These are phyloP conservation scores for Calameuta idolon DNA, from an alignment of 2,888 invertebrate species.

Conservation along the genomic window DNA sequence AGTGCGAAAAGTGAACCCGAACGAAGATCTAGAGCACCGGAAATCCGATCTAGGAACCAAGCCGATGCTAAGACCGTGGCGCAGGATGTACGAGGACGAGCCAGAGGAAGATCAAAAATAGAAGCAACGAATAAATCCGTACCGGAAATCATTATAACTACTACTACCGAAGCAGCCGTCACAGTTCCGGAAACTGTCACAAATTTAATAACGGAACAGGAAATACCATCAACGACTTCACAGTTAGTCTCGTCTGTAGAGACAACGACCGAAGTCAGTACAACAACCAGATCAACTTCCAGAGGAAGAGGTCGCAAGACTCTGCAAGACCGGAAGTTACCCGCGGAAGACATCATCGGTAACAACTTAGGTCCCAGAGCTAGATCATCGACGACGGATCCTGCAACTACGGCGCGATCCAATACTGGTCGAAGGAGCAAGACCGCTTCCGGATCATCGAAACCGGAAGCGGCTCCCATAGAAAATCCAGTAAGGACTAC, in stretches of 20 bases:
- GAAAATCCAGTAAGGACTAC: slow-evolving; percentile 59
- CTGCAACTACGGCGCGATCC: not conserved
- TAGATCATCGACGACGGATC: slow-evolving; percentile 37
- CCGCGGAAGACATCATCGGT: slow-evolving; percentile 58
- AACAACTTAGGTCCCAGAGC: slow-evolving; percentile 59
- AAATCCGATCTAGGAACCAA: slow-evolving; percentile 12
- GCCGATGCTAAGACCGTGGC: not conserved
- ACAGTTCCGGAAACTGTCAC: slow-evolving; percentile 1
- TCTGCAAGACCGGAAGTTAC: slow-evolving; percentile 18
- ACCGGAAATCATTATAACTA: slow-evolving; percentile 8
- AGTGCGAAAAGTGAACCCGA: slow-evolving; percentile 3
- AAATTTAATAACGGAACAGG: not conserved
- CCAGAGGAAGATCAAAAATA: slow-evolving; percentile 1
- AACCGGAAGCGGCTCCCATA: slow-evolving; percentile 15
- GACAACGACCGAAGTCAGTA: slow-evolving; percentile 14
- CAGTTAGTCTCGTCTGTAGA: not conserved
- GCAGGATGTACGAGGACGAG: slow-evolving; percentile 9
- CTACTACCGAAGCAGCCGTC: not conserved
- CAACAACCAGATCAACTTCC: slow-evolving; percentile 10
- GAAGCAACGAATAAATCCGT: not conserved
- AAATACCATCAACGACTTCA: not conserved
- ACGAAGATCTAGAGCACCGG: slow-evolving; percentile 2
- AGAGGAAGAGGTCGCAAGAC: not conserved
- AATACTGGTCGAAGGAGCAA: not conserved
- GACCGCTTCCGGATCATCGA: slow-evolving; percentile 9